Evolutionary conservation across 2,888 invertebrate genomes (phyloP).

Genomic region (Syritta pipiens): DNA sequence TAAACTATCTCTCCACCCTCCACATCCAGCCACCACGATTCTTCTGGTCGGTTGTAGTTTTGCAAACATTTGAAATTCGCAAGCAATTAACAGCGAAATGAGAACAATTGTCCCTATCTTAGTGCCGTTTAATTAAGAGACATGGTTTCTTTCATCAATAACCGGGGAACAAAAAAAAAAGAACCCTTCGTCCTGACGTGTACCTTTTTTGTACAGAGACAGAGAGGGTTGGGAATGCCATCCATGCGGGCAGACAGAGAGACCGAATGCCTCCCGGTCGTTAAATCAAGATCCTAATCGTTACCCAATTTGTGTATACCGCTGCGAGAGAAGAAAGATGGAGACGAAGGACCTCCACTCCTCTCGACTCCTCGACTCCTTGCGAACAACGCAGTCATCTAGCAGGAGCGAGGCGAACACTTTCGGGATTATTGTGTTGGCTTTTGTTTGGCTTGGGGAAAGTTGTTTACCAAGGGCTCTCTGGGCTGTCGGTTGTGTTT

Average conservation of each 20-base stretch:
- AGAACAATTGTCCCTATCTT: constrained; percentile 53
- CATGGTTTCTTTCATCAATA: constrained; percentile 54
- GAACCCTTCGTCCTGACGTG: background rate
- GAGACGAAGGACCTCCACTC: background rate
- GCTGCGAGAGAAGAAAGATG: background rate
- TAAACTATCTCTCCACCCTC: constrained; percentile 21
- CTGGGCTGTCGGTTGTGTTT: too few species aligned
- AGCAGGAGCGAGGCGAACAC: constrained; percentile 31
- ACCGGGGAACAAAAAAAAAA: constrained; percentile 41
- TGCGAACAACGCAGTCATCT: background rate
- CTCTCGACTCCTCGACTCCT: too few species aligned
- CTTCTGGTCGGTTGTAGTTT: constrained; percentile 24
- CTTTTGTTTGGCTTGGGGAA: constrained; percentile 35
- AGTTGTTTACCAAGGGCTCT: constrained; percentile 8
- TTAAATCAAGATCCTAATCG: constrained; percentile 66
- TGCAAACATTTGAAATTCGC: constrained; percentile 39
- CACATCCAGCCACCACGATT: too few species aligned
- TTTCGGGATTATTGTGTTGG: constrained; percentile 39
- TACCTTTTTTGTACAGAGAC: constrained; percentile 12
- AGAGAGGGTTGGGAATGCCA: background rate
- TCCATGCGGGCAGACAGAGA: constrained; percentile 24
- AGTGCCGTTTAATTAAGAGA: constrained; percentile 58
- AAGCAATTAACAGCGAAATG: constrained; percentile 59
- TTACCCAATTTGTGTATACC: constrained; percentile 48
- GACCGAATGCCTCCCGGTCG: constrained; percentile 44